Evolutionary conservation across 2,797 vertebrate species (phyloP), one percentile per base, ranked within the genome.

Genomic region (Chelon auratus): DNA sequence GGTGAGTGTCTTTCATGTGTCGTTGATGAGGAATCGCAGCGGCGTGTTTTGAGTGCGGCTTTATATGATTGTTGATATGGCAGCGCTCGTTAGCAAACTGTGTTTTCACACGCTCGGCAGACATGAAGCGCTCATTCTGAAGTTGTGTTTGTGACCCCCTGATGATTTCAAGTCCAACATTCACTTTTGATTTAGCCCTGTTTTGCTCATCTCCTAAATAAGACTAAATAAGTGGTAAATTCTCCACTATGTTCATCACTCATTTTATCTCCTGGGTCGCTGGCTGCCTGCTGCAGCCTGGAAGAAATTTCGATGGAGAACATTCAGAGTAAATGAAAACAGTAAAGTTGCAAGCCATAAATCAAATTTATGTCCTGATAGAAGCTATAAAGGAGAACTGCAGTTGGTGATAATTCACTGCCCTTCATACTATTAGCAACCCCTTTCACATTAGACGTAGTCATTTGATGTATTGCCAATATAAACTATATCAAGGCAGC

Each of bases 1-100:
- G 97, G 97, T 99, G 92, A 96, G 95, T 33, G 30, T 33, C 30
- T 33, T 4, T 26, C 24, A 26, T 8, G 15, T 22, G 22, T 22
- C 22, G 22, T 5, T 15, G 13, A 18, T 50, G 9, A n/a, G 17
- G 47, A 50, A 50, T n/a, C 20, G 47, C 47, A 50, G 47, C 10
- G 47, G 20, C 24, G 24, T 26, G 24, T 26, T 3, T 26, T 26
- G 24, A 26, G 3, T 26, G 24, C 24, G 3, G 30, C 30, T 33
- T 33, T 7, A 7, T 33, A n/a, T n/a, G n/a, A n/a, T n/a, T n/a
- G 30, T 8, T 8, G 30, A 33, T 33, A 7, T 33, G 30, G 30
- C 30, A 6, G 30, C 3, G 30, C 30, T 8, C 8, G 30, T 8
- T 33, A 8, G 30, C 30, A 33, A 33, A 8, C 30, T 7, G 14